A percentile compares a stretch with the other conserved stretches of the same genome.
Conservation (phyloP, 2,888 invertebrate genomes). For the Prosapia bicincta region DNA sequence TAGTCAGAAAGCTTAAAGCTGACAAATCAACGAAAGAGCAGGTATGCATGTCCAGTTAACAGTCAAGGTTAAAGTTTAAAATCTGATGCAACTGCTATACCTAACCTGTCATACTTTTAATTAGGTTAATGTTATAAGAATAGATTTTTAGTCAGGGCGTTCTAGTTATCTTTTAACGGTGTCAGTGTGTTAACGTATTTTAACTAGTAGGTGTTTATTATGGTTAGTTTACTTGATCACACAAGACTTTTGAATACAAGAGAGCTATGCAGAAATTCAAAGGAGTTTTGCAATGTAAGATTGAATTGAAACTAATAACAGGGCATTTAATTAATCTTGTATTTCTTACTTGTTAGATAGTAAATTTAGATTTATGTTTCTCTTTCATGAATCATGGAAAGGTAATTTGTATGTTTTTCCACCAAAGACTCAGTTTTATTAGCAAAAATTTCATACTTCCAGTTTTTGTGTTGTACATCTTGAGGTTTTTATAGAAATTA, state of each 20-base stretch:
- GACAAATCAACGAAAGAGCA: constrained; percentile 72
- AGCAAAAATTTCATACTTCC: too few relatives aligned
- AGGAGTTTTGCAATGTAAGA: too few relatives aligned
- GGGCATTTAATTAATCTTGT: too few relatives aligned
- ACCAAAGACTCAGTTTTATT: too few relatives aligned
- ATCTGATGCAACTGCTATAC: constrained; percentile 17
- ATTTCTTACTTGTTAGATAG: too few relatives aligned
- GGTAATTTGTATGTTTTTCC: too few relatives aligned
- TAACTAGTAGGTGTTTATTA: not conserved
- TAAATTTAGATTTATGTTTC: too few relatives aligned
- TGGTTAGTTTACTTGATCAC: not conserved
- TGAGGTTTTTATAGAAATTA: too few relatives aligned
- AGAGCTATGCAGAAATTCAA: not conserved
- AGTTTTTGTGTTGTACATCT: too few relatives aligned
- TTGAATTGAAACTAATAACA: too few relatives aligned
- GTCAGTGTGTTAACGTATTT: not conserved
- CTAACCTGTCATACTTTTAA: constrained; percentile 4
- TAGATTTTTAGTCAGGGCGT: not conserved
- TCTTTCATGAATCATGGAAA: too few relatives aligned
- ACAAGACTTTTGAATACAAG: not conserved
- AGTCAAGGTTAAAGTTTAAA: not conserved
- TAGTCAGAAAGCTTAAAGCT: constrained; percentile 76
- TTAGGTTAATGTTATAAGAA: not conserved
- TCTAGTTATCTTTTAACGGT: not conserved
- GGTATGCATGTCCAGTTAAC: constrained; percentile 41